Base-by-base conservation (phyloP, 2,888 invertebrate genomes). In the Amblyteles armatorius region DNA sequence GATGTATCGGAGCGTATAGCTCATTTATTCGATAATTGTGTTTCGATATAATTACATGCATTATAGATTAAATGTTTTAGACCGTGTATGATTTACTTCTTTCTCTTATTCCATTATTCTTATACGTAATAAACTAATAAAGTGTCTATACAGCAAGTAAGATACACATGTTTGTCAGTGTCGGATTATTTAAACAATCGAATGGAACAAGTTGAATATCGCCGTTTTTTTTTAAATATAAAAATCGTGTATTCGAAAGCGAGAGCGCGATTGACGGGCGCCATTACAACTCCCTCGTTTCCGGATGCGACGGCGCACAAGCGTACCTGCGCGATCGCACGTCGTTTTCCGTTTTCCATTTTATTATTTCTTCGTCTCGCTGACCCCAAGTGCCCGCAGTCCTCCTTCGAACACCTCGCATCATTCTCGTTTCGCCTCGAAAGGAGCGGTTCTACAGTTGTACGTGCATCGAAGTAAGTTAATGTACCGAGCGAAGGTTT, bases 381-480 rank as follows among this genome's bases (percentile, higher is more conserved):
- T 91, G 91, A 91, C 89, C 91, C 89, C 88, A 81, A 88, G 87
- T 88, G 78, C 86, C 86, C 88, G 77, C 88, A 90, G 90, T 92
- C 89, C 91, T 91, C 89, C 90, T 92, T 90, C 87, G 88, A 90
- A 89, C 88, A 91, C 87, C 88, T 90, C 89, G 87, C 89, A 87
- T 90, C 88, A 86, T 82, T 83, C 77, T 78, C 72, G 65, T 80
- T 77, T 88, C 89, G 89, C 88, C 90, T 90, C 88, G 87, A 90
- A 90, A 91, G 90, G 91, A 91, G 90, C 90, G 88, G 86, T 91
- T 92, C 88, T 92, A 90, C 90, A 88, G 88, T 91, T 90, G 88
- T 90, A 93, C 91, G 92, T 93, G 92, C 88, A 89, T 90, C 88
- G 79, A 91, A 90, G 93, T 93, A 92, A 93, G 93, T 90, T 63